phyloP scores from a whole-genome alignment of 2,797 vertebrate species.

The Cyclopterus lumpus region DNA sequence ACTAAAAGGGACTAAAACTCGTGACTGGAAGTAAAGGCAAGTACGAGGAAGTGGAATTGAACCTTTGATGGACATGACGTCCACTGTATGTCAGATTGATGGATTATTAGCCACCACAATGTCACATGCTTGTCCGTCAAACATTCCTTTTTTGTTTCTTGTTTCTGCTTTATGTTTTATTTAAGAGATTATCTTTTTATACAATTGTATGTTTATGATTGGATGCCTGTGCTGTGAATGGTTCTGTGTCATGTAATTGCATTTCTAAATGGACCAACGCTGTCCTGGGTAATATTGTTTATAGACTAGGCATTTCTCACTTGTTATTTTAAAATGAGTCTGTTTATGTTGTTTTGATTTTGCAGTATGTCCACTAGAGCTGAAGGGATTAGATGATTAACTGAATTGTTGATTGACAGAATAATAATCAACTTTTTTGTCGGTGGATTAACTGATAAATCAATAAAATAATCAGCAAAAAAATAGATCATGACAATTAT shows the following conservation, averaged over 20 bases:
- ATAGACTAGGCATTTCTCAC: neutral
- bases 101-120: neutral
- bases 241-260: conserved; percentile 22
- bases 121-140: conserved; percentile 47
- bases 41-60: neutral
- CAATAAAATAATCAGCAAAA: neutral
- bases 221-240: conserved; percentile 46
- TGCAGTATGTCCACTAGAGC: neutral
- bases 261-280: conserved; percentile 14
- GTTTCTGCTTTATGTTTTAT: conserved; percentile 47
- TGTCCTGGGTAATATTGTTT: conserved; percentile 8
- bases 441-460: neutral
- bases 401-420: neutral
- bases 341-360: conserved; percentile 21
- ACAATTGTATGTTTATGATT: conserved; percentile 47
- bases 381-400: neutral
- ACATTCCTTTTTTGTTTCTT: conserved; percentile 49
- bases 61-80: neutral
- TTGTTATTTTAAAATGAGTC: conserved; percentile 13
- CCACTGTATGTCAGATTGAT: conserved; percentile 5
- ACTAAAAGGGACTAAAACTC: conserved; percentile 23
- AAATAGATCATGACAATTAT: neutral
- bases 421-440: neutral
- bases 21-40: conserved; percentile 1
- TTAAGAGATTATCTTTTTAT: conserved; percentile 69